Evolutionary conservation across 2,888 invertebrate species (phyloP).

Genomic region (Phyllotreta cruciferae): DNA sequence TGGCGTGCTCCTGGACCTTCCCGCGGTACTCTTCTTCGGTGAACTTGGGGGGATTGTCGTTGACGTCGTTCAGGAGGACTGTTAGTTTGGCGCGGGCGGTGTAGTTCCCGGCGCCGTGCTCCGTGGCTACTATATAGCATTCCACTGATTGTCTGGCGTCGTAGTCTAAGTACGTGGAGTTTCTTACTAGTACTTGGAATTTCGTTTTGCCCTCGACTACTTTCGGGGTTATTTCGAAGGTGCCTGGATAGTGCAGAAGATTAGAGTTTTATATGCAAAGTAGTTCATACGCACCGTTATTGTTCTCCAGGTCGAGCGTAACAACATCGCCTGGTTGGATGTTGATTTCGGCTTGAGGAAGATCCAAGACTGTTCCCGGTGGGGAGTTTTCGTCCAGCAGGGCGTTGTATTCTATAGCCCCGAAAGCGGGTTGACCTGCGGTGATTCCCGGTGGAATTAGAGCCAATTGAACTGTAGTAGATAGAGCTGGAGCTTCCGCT

Average conservation of each 20-base stretch:
- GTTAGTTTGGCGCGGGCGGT: constrained; percentile 78
- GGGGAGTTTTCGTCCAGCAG: constrained; percentile 82
- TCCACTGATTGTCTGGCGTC: constrained; percentile 78
- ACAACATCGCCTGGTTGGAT: constrained; percentile 71
- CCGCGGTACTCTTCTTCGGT: constrained; percentile 75
- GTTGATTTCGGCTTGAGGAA: constrained; percentile 52
- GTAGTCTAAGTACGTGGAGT: constrained; percentile 83
- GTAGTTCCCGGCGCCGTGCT: constrained; percentile 77
- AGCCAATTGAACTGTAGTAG: constrained; percentile 80
- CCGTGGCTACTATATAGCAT: constrained; percentile 78
- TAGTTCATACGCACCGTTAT: constrained; percentile 66
- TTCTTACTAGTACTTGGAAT: constrained; percentile 84
- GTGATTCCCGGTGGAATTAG: constrained; percentile 66
- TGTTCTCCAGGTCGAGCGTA: constrained; percentile 76
- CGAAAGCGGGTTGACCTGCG: constrained; percentile 53
- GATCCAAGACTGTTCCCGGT: constrained; percentile 74
- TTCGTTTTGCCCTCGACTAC: constrained; percentile 74
- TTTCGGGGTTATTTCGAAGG: constrained; percentile 86
- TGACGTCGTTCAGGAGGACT: constrained; percentile 83
- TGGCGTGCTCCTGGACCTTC: constrained; percentile 81
- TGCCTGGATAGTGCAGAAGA: constrained; percentile 51
- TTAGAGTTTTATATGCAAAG: not conserved
- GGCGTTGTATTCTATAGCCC: constrained; percentile 69
- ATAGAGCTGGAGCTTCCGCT: constrained; percentile 70
- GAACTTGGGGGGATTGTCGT: constrained; percentile 88